Base-by-base conservation (phyloP, 2,797 vertebrate species). In the Balearica regulorum region DNA sequence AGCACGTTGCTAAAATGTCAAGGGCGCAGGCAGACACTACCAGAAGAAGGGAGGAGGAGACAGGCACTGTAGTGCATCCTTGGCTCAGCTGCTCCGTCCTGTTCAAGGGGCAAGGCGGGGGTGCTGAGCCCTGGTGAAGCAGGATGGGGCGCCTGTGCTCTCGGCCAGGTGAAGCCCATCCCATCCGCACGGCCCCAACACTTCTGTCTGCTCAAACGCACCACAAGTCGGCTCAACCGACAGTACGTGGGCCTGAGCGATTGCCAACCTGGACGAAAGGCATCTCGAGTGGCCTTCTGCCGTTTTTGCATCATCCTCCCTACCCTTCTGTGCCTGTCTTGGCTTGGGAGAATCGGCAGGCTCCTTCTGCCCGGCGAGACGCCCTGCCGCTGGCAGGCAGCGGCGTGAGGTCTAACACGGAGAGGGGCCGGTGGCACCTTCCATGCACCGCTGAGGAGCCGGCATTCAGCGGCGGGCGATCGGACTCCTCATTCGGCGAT, bases 61-160 rank as follows among this genome's bases (percentile, higher is more conserved):
- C 14, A 16, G 55, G 33, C 17, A 29, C 2, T 5, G 29, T 15
- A 49, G 25, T 0, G 2, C 0, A 0, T 16, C 61, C 61, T 29
- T 17, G 37, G 4, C 64, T 60, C 10, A 6, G 44, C 57, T 17
- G 35, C 44, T 58, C 17, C 0, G 4, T 7, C 24, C 20, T 3
- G 0, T 48, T 25, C 2, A 11, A 8, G 3, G 7, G 28, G 35
- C 9, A 12, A 14, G 29, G n/a, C 1, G 2, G n/a, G 20, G 28
- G 9, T 33, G 25, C 46, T n/a, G 44, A 53, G 35, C 29, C 37
- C 71, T 6, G 29, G 9, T 4, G 49, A 6, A 9, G 62, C 15
- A 55, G 80, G 54, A 25, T 10, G 5, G 25, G 64, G 31, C 3
- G 3, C 43, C 31, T 3, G 6, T 11, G 51, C n/a, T 39, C 13